A percentile compares a stretch with the other conserved stretches of the same genome.
Evolutionary conservation across 2,113 vertebrate species (phyloP).

Genomic region (Balaenoptera acutorostrata): DNA sequence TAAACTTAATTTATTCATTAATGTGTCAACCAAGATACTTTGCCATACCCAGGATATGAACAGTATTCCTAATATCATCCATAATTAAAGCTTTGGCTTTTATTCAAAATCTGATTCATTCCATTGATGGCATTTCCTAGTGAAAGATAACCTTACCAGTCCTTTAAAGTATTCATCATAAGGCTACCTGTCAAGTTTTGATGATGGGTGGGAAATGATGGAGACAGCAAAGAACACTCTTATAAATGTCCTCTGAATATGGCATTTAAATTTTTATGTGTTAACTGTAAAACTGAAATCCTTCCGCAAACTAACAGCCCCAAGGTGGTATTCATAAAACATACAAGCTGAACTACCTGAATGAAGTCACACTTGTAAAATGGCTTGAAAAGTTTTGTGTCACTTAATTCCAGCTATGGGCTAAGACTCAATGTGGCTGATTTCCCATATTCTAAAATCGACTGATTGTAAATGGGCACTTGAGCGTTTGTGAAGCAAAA

Average conservation of each 20-base stretch:
- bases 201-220: conserved; percentile 10
- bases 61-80: not conserved
- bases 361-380: not conserved
- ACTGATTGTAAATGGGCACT: not conserved
- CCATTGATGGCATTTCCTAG: not conserved
- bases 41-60: not conserved
- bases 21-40: not conserved
- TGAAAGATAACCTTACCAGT: not conserved
- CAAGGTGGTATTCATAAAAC: not conserved
- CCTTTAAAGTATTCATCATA: not conserved
- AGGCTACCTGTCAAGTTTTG: conserved; percentile 3
- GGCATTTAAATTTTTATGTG: conserved; percentile 35
- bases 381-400: not conserved
- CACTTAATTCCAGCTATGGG: not conserved
- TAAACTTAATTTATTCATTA: not conserved
- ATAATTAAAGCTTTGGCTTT: not conserved
- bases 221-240: not conserved
- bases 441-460: not conserved
- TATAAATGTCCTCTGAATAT: conserved; percentile 2
- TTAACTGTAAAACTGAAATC: conserved; percentile 14
- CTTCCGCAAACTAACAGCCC: not conserved
- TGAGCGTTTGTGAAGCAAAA: not conserved
- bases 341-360: not conserved
- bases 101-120: not conserved
- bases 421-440: not conserved